Percentiles rank a stretch among this genome's conserved stretches.
phyloP scores from a whole-genome alignment of 2,797 vertebrate genomes.

The Microtus californicus region DNA sequence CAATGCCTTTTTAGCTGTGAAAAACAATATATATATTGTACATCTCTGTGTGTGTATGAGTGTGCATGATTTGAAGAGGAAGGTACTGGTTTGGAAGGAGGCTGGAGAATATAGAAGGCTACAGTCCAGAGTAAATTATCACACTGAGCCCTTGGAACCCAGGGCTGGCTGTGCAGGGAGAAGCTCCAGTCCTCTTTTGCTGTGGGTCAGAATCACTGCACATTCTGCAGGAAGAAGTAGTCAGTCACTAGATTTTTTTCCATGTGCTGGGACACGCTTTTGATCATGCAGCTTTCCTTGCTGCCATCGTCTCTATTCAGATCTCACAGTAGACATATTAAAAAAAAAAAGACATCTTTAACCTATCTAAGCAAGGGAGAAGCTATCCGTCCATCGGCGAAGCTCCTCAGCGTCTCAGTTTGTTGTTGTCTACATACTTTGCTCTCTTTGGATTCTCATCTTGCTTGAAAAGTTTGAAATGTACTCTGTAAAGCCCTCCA shows the following conservation, averaged over 20 bases:
- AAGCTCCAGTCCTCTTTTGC: background rate
- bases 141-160: background rate
- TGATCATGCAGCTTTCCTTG: background rate
- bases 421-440: background rate
- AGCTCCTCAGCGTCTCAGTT: background rate
- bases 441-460: background rate
- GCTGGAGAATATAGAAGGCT: slow-evolving; percentile 29
- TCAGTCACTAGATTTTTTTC: background rate
- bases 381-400: background rate
- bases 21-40: slow-evolving; percentile 39
- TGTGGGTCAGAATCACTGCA: slow-evolving; percentile 18
- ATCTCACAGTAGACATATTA: background rate
- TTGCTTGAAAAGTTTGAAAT: background rate
- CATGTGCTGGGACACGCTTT: background rate
- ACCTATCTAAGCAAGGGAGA: background rate
- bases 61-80: background rate
- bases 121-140: slow-evolving; percentile 10
- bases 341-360: background rate
- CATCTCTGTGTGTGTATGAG: background rate
- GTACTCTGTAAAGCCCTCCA: background rate
- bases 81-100: slow-evolving; percentile 28
- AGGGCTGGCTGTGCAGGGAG: background rate
- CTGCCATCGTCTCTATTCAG: background rate
- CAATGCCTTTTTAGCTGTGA: slow-evolving; percentile 76
- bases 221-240: background rate